Conservation (phyloP, 2,113 vertebrate species). For the Dipodomys stephensi region DNA sequence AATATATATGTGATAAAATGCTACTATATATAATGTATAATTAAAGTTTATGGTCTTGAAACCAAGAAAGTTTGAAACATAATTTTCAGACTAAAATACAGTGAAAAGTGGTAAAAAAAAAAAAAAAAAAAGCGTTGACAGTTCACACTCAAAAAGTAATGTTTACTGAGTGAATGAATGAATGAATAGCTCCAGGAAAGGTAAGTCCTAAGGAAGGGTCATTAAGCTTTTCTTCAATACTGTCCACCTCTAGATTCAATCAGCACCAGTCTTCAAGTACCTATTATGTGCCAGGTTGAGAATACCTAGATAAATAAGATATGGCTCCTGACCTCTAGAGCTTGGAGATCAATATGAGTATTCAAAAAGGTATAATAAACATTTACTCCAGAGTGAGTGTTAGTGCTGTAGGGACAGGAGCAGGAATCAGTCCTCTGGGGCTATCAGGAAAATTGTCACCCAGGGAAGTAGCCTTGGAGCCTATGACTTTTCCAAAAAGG, state of each 20-base stretch:
- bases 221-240: slow-evolving; percentile 33
- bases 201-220: neutral
- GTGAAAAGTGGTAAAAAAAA: neutral
- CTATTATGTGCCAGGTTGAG: slow-evolving; percentile 37
- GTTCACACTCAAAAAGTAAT: neutral
- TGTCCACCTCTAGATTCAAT: neutral
- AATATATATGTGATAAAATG: neutral
- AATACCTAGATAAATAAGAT: slow-evolving; percentile 59
- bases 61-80: slow-evolving; percentile 3
- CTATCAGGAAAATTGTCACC: neutral
- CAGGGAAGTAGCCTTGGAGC: neutral
- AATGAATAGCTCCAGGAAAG: slow-evolving; percentile 20
- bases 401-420: neutral
- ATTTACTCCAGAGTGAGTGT: neutral
- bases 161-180: neutral
- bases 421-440: neutral
- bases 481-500: neutral
- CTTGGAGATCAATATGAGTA: slow-evolving; percentile 14
- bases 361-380: neutral
- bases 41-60: slow-evolving; percentile 27
- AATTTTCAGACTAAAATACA: slow-evolving; percentile 6
- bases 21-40: neutral
- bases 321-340: slow-evolving; percentile 13
- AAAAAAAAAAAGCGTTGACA: neutral
- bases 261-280: slow-evolving; percentile 39